Percentiles rank a stretch among this genome's conserved stretches.
These are phyloP conservation scores for Harmothoe impar DNA, from an alignment of 2,888 invertebrate species.

Conservation along the genomic window DNA sequence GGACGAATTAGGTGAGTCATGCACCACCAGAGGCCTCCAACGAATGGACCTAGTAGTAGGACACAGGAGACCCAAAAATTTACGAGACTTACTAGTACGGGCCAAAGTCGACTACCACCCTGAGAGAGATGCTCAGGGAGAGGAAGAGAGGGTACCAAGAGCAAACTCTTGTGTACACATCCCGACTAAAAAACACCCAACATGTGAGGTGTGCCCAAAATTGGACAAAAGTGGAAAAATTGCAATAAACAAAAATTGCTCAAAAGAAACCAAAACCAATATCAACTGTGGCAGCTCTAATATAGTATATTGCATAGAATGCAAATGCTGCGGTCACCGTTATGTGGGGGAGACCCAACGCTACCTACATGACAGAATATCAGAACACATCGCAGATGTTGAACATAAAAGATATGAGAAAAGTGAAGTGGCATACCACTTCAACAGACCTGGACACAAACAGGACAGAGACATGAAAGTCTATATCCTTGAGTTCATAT, in stretches of 20 bases:
- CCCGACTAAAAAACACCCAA: neutral
- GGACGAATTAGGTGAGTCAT: no score
- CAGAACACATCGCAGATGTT: neutral
- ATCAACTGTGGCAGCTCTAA: neutral
- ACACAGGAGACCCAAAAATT: slow-evolving; percentile 23
- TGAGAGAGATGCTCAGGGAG: neutral
- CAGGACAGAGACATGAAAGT: neutral
- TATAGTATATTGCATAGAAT: neutral
- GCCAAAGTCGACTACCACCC: neutral
- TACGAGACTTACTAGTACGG: neutral
- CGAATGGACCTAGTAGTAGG: neutral
- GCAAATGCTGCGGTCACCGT: neutral
- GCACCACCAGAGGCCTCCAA: neutral
- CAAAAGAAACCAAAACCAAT: neutral
- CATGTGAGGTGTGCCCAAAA: neutral
- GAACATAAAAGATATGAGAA: neutral
- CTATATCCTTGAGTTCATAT: neutral
- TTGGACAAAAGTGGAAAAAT: neutral
- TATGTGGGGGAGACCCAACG: neutral
- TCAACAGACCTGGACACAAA: neutral
- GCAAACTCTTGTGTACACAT: no score
- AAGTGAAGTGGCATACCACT: neutral
- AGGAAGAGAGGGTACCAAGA: neutral
- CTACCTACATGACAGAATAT: neutral
- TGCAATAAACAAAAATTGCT: no score